A percentile compares a stretch with the other conserved stretches of the same genome.
Evolutionary conservation across 2,113 vertebrate species (phyloP).

Genomic region (Clinocottus analis): DNA sequence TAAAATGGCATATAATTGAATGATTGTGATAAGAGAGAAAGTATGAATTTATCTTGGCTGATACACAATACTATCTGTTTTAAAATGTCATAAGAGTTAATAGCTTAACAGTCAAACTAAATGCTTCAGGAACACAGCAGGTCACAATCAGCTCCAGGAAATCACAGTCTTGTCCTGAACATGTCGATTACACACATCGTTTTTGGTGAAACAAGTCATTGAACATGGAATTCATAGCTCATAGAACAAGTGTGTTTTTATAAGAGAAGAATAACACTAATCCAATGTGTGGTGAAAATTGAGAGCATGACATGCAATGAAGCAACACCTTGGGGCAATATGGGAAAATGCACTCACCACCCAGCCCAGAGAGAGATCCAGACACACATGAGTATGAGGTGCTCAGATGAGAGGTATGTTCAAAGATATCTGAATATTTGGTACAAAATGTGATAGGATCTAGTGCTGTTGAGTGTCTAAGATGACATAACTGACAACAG

Average conservation of each 20-base stretch:
- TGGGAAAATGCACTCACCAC: conserved; percentile 55
- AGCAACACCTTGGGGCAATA: conserved; percentile 67
- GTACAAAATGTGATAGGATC: conserved; percentile 37
- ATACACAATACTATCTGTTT: conserved; percentile 36
- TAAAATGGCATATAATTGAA: conserved; percentile 30
- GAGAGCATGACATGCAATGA: conserved; percentile 41
- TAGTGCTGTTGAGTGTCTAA: conserved; percentile 36
- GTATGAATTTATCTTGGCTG: conserved; percentile 14
- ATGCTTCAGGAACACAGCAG: conserved; percentile 41
- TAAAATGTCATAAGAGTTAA: conserved; percentile 20
- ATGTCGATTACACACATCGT: conserved; percentile 21
- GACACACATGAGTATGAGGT: conserved; percentile 24
- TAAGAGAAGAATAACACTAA: conserved; percentile 18
- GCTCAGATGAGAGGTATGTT: conserved; percentile 45
- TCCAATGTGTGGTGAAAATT: conserved; percentile 11
- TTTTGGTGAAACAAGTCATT: conserved; percentile 1
- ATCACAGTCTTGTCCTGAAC: conserved; percentile 53
- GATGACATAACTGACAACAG: conserved; percentile 52
- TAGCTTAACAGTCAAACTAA: conserved; percentile 31
- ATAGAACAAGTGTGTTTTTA: background rate
- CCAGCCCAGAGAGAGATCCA: conserved; percentile 25
- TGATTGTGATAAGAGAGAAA: background rate
- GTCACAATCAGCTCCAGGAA: conserved; percentile 41
- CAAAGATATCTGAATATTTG: conserved; percentile 34
- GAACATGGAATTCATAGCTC: conserved; percentile 15